Base-by-base conservation (phyloP, 2,113 vertebrate species). In the Trogon melanurus region DNA sequence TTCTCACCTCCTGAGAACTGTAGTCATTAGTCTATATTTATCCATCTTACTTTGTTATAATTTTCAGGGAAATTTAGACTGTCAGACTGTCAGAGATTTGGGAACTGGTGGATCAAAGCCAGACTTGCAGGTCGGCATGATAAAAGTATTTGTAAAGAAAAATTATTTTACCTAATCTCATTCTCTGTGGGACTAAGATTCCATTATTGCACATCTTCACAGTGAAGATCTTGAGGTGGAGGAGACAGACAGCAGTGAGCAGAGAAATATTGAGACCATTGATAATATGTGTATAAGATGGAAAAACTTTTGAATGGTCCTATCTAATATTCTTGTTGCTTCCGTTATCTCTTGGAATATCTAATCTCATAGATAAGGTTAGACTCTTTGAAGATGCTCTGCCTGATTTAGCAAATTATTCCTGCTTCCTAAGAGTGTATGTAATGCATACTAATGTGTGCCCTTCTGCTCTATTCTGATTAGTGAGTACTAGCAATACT, bases 371-470 rank as follows among this genome's bases (percentile, higher is more conserved):
- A 57, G 54, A 29, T 51, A 79, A 60, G 6, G 27, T 60, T 51
- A 29, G 53, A 51, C 34, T 70, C 36, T 65, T 38, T 14, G 20
- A 48, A 69, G 30, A 25, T 74, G 22, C 44, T 87, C 41, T 81
- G 26, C 54, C 21, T 38, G 32, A 64, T 2, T 74, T 79, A 51
- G 17, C 13, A 71, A 76, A 65, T 65, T 71, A 65, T 60, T 90
- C 21, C 56, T 62, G 16, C 85, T 93, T 74, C 30, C 38, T 53
- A 41, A 12, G 13, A 29, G 5, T 0, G 0, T 16, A 10, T n/a
- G 8, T 69, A 73, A 3, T 16, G 20, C 47, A 80, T 80, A 47
- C 26, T 36, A 34, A 79, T 69, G n/a, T 51, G 34, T 5, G 4
- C 7, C 25, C 27, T 75, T 19, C 17, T 44, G 36, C 27, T 79